Evolutionary conservation across 2,797 vertebrate genomes (phyloP), one percentile per base, ranked within the genome.

Genomic region (Spheniscus humboldti): DNA sequence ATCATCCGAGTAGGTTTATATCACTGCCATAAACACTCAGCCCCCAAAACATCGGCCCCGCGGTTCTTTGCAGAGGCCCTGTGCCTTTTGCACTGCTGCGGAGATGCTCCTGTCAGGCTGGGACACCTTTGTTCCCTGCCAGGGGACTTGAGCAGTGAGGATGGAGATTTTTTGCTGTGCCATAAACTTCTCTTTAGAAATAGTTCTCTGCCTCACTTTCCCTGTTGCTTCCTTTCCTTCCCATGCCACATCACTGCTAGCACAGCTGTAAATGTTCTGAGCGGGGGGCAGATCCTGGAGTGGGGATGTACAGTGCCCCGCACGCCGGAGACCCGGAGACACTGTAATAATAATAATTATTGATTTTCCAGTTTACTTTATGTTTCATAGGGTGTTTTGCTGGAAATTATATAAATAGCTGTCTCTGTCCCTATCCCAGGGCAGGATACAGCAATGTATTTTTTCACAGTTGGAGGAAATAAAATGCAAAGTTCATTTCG

Each of bases 281-380:
- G 39, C 1, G 0, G 37, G 31, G 52, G 28, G 30, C 2, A 2
- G 60, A 52, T 55, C 39, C 86, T 9, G 20, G 50, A 45, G 55
- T 1, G 0, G 82, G 64, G 39, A 47, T 56, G 66, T 27, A 28
- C 86, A 63, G 50, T 52, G 77, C 66, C 92, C 72, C 18, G 0
- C 79, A 63, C 55, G 43, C 41, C 24, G 3, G 6, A 84, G 76
- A 88, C 69, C 87, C 0, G 0, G 77, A 88, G 73, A 73, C 47
- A 28, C 41, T n/a, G 20, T 47, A 50, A 90, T 91, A 66, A 90
- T 56, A 56, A 92, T 75, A 67, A 94, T 91, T 62, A 96, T 97
- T 94, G 95, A 94, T 96, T 96, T 96, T 94, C 85, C 73, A 86
- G 82, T 88, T 96, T 84, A 79, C 59, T 86, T 86, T 79, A 59